Conservation (phyloP, 1,140 invertebrate genomes). For the Stegodyphus dumicola region DNA sequence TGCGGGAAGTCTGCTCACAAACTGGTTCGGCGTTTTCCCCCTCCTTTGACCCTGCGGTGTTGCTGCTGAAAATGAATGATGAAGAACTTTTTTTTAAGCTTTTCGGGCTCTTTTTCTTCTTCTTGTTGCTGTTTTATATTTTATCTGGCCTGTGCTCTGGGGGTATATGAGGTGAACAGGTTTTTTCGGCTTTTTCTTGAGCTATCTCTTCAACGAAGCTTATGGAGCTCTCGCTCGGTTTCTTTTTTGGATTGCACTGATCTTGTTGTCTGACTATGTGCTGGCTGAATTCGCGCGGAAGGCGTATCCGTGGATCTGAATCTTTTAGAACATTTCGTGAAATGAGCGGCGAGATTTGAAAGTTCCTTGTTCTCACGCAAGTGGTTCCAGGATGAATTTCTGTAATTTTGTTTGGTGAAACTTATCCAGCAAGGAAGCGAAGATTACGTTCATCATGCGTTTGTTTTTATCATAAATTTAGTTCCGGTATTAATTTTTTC, state of each 20-base stretch:
- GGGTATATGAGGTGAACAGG: conserved; percentile 58
- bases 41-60: conserved; percentile 10
- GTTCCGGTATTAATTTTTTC: too few relatives aligned
- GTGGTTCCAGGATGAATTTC: background rate
- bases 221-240: conserved; percentile 9
- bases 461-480: too few relatives aligned
- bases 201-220: conserved; percentile 17
- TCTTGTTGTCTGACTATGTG: conserved; percentile 15
- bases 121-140: conserved; percentile 41
- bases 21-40: conserved; percentile 41
- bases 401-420: too few relatives aligned
- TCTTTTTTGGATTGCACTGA: background rate
- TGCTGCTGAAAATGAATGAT: conserved; percentile 47
- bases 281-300: conserved; percentile 1
- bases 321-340: conserved; percentile 1
- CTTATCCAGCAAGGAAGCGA: too few relatives aligned
- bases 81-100: conserved; percentile 17
- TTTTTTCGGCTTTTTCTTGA: conserved; percentile 31
- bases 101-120: conserved; percentile 20
- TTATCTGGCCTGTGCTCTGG: conserved; percentile 43
- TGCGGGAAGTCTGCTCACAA: conserved; percentile 53
- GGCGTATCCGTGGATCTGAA: conserved; percentile 12
- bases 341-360: background rate
- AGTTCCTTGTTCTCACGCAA: background rate
- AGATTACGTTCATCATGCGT: too few relatives aligned